These are phyloP conservation scores for Lasioglossum oenotherae DNA, from an alignment of 2,888 invertebrate species.

Conservation along the genomic window DNA sequence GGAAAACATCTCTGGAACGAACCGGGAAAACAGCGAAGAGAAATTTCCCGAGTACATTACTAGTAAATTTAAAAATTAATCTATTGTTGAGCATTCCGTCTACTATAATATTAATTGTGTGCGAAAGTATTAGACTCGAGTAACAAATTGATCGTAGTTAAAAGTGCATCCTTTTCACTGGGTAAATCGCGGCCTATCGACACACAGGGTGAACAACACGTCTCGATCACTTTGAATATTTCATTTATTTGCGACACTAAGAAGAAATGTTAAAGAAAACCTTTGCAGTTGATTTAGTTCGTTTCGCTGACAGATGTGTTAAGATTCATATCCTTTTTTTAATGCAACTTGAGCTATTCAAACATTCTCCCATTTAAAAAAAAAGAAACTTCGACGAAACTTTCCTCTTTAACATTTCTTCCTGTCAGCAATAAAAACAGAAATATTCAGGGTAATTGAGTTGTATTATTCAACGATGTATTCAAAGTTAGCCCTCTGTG, in stretches of 20 bases:
- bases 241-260: neutral
- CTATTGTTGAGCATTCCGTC: too few species aligned
- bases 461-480: neutral
- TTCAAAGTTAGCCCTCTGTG: neutral
- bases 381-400: neutral
- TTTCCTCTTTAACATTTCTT: neutral
- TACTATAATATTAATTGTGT: too few species aligned
- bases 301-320: too few species aligned
- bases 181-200: neutral
- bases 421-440: neutral
- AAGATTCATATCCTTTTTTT: too few species aligned
- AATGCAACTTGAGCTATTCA: too few species aligned
- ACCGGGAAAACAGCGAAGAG: neutral
- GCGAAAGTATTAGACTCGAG: too few species aligned
- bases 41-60: neutral
- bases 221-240: neutral
- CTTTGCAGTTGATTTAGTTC: too few species aligned
- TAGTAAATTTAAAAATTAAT: too few species aligned
- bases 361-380: too few species aligned
- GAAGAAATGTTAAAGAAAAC: neutral
- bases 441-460: neutral
- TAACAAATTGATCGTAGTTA: neutral
- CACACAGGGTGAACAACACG: neutral
- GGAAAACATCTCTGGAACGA: neutral
- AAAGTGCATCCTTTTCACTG: neutral